These are phyloP conservation scores for Leucopsar rothschildi DNA, from an alignment of 2,113 vertebrate species.

Conservation along the genomic window DNA sequence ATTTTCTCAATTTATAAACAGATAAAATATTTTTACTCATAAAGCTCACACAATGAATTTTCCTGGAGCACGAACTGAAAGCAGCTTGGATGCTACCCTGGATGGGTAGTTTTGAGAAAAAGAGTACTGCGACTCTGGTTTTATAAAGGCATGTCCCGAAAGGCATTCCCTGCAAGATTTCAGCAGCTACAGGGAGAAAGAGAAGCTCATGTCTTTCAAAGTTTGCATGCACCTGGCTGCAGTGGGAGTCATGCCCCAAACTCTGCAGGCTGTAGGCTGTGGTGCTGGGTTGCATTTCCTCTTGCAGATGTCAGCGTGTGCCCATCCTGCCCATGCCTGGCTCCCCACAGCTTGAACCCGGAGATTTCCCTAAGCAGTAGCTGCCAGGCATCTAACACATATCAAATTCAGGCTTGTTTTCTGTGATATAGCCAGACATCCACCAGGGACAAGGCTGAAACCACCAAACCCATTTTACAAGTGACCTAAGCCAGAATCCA, in stretches of 20 bases:
- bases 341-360: not conserved
- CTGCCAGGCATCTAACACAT: conserved; percentile 22
- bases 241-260: not conserved
- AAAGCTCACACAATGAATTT: not conserved
- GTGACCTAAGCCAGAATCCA: conserved; percentile 62
- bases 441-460: conserved; percentile 36
- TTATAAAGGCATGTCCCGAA: not conserved
- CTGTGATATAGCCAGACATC: conserved; percentile 5
- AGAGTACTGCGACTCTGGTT: not conserved
- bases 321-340: not conserved
- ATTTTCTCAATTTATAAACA: not conserved
- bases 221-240: not conserved
- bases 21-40: not conserved
- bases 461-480: conserved; percentile 45
- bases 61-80: not conserved
- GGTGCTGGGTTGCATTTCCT: not conserved
- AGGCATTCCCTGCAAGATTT: not conserved
- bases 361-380: conserved; percentile 45
- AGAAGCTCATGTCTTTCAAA: not conserved
- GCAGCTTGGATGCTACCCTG: not conserved
- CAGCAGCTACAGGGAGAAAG: not conserved
- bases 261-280: fast-evolving
- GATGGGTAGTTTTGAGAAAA: conserved; percentile 1
- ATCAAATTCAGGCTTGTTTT: conserved; percentile 55
- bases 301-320: not conserved